Conservation (phyloP, 2,888 invertebrate genomes). For the Habroteleia sp. region DNA sequence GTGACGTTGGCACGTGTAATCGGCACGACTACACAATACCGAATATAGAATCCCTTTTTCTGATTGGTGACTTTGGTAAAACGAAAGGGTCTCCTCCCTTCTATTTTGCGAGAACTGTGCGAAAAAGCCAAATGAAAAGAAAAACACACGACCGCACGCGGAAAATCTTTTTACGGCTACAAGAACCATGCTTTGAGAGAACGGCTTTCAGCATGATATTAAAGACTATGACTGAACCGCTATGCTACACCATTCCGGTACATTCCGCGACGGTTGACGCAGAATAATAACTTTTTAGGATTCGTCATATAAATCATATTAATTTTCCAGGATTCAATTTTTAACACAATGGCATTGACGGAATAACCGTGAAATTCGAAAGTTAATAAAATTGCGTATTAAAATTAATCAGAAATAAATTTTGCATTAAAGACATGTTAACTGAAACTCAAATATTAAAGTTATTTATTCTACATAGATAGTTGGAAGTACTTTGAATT, state of each 20-base stretch:
- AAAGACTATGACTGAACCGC: slow-evolving; percentile 8
- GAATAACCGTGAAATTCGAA: too few relatives aligned
- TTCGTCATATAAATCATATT: slow-evolving; percentile 1
- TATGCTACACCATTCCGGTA: slow-evolving; percentile 8
- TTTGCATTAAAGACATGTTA: too few relatives aligned
- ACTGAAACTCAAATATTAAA: too few relatives aligned
- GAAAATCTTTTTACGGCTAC: slow-evolving; percentile 42
- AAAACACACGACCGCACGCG: slow-evolving; percentile 44
- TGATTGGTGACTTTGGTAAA: slow-evolving; percentile 66
- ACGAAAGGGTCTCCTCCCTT: slow-evolving; percentile 40
- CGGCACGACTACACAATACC: slow-evolving; percentile 66
- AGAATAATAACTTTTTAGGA: slow-evolving; percentile 16
- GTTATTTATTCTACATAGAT: too few relatives aligned
- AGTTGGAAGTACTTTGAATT: too few relatives aligned
- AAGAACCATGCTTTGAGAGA: slow-evolving; percentile 33
- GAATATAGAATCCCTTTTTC: slow-evolving; percentile 62
- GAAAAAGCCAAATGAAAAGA: slow-evolving; percentile 63
- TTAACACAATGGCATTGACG: neutral
- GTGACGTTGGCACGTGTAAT: slow-evolving; percentile 71
- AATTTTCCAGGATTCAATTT: slow-evolving; percentile 12
- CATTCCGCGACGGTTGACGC: neutral
- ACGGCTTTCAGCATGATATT: slow-evolving; percentile 27
- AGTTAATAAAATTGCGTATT: too few relatives aligned
- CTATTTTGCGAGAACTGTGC: slow-evolving; percentile 43
- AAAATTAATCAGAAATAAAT: too few relatives aligned